Evolutionary conservation across 2,888 invertebrate genomes (phyloP), one percentile per base, ranked within the genome.

Genomic region (Meandrusa payeni): DNA sequence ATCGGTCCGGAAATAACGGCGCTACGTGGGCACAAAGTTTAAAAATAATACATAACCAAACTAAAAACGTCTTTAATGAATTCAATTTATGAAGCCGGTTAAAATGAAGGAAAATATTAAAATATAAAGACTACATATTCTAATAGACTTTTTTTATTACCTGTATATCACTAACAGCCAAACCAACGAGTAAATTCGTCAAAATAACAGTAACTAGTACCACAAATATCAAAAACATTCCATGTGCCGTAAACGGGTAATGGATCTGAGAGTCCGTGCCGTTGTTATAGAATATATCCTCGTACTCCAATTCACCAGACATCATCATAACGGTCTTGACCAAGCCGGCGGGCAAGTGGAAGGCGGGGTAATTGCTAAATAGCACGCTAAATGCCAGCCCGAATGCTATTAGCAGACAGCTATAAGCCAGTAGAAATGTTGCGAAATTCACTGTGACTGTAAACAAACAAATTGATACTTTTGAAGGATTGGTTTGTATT

Each of bases 311-410:
- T 70, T 96, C 95, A 0, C 95, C 95, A 0, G 95, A 93, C 95
- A 96, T 95, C 95, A 96, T 95, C 58, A 95, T 93, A 6, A 95
- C 90, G 0, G 94, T 94, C 76, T 95, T 95, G 1, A 95, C 77
- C 0, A 95, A 63, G 0, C 91, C 90, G 38, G 90, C 88, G 0
- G 90, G 82, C 1, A 94, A 88, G 52, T 91, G 90, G 65, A 94
- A 95, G 0, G 95, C 90, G 15, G 91, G 90, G 63, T 94, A 93
- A 59, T 93, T 93, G 31, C 93, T 91, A 64, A 95, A 95, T 2
- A 96, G 76, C 1, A 96, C 94, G n/a, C 93, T 93, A 55, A 96
- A 95, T 45, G 94, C 93, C 10, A 96, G 72, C 0, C 94, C 92
- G 62, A 95, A 96, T 0, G 95, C 95, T 41, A 95, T 89, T 46